phyloP scores from a whole-genome alignment of 2,113 vertebrate genomes.

The Coreoperca whiteheadi region DNA sequence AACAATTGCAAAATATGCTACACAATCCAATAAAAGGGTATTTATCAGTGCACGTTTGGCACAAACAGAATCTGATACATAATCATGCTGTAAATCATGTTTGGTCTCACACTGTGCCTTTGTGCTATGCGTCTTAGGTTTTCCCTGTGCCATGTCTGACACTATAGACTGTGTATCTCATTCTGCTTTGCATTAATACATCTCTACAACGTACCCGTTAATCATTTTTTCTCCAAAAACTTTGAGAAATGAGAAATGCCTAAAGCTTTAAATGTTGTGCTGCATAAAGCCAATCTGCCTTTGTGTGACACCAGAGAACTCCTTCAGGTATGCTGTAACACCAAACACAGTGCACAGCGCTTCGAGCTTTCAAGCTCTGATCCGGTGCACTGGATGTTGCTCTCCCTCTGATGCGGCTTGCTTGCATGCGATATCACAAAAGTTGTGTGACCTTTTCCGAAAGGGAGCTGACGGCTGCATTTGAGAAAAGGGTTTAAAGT shows the following conservation, averaged over 20 bases:
- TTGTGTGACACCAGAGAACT: neutral
- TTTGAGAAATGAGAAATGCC: slow-evolving; percentile 2
- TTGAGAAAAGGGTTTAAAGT: slow-evolving; percentile 9
- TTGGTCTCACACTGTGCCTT: neutral
- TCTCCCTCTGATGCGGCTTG: neutral
- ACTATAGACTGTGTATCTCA: neutral
- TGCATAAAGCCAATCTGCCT: neutral
- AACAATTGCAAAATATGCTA: neutral
- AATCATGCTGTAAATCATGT: no score
- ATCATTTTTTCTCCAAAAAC: neutral
- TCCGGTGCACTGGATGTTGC: neutral
- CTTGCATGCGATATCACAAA: slow-evolving; percentile 7
- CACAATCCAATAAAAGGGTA: no score
- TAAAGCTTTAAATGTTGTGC: neutral
- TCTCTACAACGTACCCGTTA: no score
- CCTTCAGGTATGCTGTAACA: neutral
- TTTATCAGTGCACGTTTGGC: neutral
- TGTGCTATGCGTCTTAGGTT: neutral
- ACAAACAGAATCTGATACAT: neutral
- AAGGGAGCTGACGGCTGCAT: neutral
- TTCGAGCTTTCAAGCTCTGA: neutral
- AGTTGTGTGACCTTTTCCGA: neutral
- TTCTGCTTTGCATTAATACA: neutral
- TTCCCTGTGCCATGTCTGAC: neutral
- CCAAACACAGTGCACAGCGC: neutral